phyloP scores from a whole-genome alignment of 2,888 invertebrate species.

The Lydus trimaculatus region DNA sequence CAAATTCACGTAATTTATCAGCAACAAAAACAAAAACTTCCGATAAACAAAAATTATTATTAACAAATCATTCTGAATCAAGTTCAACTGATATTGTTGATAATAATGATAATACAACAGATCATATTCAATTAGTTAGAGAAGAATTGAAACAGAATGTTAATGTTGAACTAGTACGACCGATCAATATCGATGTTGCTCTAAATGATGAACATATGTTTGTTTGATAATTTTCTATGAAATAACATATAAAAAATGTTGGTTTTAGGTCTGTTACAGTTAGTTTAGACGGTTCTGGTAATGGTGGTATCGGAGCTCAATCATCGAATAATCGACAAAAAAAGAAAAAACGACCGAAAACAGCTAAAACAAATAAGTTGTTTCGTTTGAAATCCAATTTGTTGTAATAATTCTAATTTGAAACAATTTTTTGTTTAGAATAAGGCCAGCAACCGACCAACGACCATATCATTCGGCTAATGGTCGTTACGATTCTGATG shows the following conservation, averaged over 20 bases:
- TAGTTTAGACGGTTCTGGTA: slow-evolving; percentile 49
- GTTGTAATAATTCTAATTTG: neutral
- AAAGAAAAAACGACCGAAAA: slow-evolving; percentile 53
- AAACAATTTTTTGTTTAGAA: slow-evolving; percentile 44
- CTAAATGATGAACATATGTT: slow-evolving; percentile 51
- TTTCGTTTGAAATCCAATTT: neutral
- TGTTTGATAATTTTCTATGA: slow-evolving; percentile 20
- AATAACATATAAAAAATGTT: slow-evolving; percentile 1
- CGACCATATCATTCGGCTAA: slow-evolving; percentile 60
- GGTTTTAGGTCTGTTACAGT: slow-evolving; percentile 42
- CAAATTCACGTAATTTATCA: slow-evolving; percentile 59
- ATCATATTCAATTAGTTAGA: slow-evolving; percentile 52
- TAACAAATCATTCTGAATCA: slow-evolving; percentile 37
- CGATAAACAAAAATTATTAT: slow-evolving; percentile 52
- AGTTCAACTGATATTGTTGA: slow-evolving; percentile 54
- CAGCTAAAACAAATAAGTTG: slow-evolving; percentile 56
- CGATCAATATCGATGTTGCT: slow-evolving; percentile 53
- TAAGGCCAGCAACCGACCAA: slow-evolving; percentile 59
- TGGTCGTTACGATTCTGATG: slow-evolving; percentile 47
- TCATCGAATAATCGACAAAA: slow-evolving; percentile 43
- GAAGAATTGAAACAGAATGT: slow-evolving; percentile 45
- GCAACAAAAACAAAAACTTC: slow-evolving; percentile 50
- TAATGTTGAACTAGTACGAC: slow-evolving; percentile 44
- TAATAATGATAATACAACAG: slow-evolving; percentile 25
- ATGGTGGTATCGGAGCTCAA: slow-evolving; percentile 49